A percentile compares a stretch with the other conserved stretches of the same genome.
phyloP scores from a whole-genome alignment of 2,888 invertebrate species.

The Watsonalla binaria region DNA sequence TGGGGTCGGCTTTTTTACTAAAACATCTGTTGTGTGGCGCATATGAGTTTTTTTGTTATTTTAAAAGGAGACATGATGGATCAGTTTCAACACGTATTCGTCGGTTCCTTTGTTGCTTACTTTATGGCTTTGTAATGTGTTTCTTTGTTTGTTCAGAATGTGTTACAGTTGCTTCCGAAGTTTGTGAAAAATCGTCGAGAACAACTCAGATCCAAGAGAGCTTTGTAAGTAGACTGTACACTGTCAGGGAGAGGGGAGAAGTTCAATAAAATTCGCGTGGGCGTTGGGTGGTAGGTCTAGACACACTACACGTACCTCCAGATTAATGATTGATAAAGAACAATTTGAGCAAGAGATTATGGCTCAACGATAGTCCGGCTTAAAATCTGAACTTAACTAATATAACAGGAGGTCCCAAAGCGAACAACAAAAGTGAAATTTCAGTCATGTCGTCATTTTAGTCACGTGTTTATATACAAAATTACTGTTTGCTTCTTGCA shows the following conservation, averaged over 20 bases:
- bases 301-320: not conserved
- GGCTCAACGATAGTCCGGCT: too few relatives aligned
- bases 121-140: conserved; percentile 77
- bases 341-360: too few relatives aligned
- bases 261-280: too few relatives aligned
- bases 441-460: too few relatives aligned
- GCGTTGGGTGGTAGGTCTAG: too few relatives aligned
- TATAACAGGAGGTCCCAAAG: too few relatives aligned
- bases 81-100: conserved; percentile 77
- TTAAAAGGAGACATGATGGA: conserved; percentile 78
- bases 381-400: too few relatives aligned
- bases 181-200: conserved; percentile 38
- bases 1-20: conserved; percentile 68
- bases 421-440: too few relatives aligned
- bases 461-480: too few relatives aligned
- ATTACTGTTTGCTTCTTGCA: too few relatives aligned
- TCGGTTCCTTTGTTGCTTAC: conserved; percentile 73
- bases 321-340: too few relatives aligned
- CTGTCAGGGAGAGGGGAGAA: too few relatives aligned
- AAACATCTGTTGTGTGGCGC: conserved; percentile 75
- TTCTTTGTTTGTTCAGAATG: conserved; percentile 75
- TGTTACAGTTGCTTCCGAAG: conserved; percentile 61
- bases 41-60: conserved; percentile 72
- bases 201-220: conserved; percentile 11
- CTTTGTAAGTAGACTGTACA: not conserved